Conservation (phyloP, 2,113 vertebrate species). For the Mesitornis unicolor region DNA sequence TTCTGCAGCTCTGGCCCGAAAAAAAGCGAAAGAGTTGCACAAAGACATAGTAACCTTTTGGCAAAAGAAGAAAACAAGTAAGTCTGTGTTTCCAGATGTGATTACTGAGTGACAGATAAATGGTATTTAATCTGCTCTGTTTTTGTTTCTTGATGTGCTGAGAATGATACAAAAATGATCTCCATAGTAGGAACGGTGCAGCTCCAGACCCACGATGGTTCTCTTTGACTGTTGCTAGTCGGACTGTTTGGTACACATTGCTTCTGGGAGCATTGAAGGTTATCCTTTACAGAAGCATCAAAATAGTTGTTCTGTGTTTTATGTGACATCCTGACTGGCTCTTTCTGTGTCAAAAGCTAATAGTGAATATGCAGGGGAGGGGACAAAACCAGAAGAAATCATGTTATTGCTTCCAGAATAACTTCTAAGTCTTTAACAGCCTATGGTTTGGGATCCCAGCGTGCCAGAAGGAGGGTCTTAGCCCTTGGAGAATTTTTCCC, state of each 20-base stretch:
- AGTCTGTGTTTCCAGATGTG: neutral
- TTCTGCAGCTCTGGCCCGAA: conserved; percentile 85
- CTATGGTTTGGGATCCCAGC: neutral
- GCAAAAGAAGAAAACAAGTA: conserved; percentile 91
- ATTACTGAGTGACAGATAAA: neutral
- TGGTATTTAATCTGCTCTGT: fast-evolving
- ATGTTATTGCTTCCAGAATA: neutral
- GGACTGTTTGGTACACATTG: neutral
- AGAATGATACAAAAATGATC: neutral
- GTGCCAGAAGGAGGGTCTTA: neutral
- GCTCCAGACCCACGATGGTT: neutral
- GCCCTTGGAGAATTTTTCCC: neutral
- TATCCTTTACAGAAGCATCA: neutral
- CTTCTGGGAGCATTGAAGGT: neutral
- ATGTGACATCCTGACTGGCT: fast-evolving
- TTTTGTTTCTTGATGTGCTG: neutral
- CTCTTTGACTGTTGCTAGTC: neutral
- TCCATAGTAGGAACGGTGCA: neutral
- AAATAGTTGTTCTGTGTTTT: neutral
- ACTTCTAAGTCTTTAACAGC: neutral
- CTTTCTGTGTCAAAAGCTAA: neutral
- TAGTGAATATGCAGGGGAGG: neutral
- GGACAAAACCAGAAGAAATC: neutral
- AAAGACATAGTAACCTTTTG: conserved; percentile 83
- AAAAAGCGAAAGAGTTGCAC: conserved; percentile 84